Evolutionary conservation across 2,888 invertebrate genomes (phyloP).

Genomic region (Byasa hedistus): DNA sequence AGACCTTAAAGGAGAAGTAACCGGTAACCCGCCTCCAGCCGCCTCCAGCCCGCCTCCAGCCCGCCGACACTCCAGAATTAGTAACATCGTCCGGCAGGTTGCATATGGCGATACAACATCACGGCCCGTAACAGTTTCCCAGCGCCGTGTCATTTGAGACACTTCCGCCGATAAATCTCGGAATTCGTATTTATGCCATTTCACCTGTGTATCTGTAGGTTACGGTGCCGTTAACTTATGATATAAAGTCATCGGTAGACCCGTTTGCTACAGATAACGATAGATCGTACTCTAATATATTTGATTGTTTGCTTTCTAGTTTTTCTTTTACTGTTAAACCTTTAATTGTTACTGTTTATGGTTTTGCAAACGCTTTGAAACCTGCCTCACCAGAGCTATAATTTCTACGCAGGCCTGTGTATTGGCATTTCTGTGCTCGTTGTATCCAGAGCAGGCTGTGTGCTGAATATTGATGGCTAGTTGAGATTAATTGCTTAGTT

Average conservation of each 20-base stretch:
- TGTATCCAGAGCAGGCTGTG: constrained; percentile 24
- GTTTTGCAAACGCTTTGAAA: constrained; percentile 4
- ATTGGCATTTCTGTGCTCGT: constrained; percentile 20
- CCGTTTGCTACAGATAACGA: constrained; percentile 5
- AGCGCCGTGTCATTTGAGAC: constrained; percentile 14
- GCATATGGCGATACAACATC: constrained; percentile 24
- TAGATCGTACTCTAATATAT: not conserved
- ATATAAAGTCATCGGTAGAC: constrained; percentile 16
- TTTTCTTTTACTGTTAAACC: not conserved
- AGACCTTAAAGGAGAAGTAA: constrained; percentile 58
- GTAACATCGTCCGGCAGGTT: constrained; percentile 17
- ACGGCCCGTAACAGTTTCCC: constrained; percentile 26
- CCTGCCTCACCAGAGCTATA: constrained; percentile 2
- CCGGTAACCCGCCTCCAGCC: constrained; percentile 43
- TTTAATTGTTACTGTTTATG: not conserved
- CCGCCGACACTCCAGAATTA: constrained; percentile 1
- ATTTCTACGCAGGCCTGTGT: constrained; percentile 13
- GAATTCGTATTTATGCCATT: constrained; percentile 26
- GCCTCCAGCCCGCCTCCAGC: constrained; percentile 39
- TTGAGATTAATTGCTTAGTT: constrained; percentile 20
- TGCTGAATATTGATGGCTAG: constrained; percentile 27
- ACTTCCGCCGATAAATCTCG: constrained; percentile 29
- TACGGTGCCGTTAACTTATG: constrained; percentile 26
- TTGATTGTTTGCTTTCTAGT: not conserved
- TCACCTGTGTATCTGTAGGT: constrained; percentile 25